Evolutionary conservation across 1,140 invertebrate species (phyloP).

Genomic region (Ladona fulva): DNA sequence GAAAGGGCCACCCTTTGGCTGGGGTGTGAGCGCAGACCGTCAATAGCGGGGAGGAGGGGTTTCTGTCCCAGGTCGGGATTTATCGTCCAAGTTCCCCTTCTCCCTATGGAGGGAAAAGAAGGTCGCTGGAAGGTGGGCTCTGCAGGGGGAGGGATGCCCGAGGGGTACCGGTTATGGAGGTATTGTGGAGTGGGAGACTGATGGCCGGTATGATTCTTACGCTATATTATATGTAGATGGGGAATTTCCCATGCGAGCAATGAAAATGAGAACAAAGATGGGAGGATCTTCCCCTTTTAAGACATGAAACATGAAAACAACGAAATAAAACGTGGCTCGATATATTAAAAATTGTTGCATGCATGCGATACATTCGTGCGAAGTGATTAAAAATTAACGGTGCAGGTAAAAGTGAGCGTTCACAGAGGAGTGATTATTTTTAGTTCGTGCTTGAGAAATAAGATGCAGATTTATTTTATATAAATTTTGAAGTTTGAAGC

Average conservation of each 20-base stretch:
- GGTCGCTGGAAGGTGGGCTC: neutral
- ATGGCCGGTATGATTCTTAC: neutral
- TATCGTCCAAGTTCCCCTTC: neutral
- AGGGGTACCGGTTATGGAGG: neutral
- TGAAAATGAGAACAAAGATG: neutral
- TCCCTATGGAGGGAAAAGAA: neutral
- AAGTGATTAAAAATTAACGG: no score
- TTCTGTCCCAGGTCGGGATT: neutral
- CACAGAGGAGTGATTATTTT: no score
- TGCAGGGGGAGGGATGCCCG: neutral
- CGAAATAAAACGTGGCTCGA: neutral
- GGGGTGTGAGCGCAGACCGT: neutral
- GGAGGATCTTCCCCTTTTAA: neutral
- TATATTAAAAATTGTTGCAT: no score
- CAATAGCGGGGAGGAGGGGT: neutral
- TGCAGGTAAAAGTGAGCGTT: no score
- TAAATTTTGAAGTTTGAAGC: no score
- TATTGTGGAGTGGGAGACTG: neutral
- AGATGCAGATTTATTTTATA: no score
- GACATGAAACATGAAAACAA: neutral
- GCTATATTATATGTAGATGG: neutral
- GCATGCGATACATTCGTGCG: no score
- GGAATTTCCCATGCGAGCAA: neutral
- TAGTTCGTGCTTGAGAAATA: no score
- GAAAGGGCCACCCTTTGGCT: neutral